Evolutionary conservation across 1,140 invertebrate genomes (phyloP), one percentile per base, ranked within the genome.

Genomic region (Drosophila subobscura): DNA sequence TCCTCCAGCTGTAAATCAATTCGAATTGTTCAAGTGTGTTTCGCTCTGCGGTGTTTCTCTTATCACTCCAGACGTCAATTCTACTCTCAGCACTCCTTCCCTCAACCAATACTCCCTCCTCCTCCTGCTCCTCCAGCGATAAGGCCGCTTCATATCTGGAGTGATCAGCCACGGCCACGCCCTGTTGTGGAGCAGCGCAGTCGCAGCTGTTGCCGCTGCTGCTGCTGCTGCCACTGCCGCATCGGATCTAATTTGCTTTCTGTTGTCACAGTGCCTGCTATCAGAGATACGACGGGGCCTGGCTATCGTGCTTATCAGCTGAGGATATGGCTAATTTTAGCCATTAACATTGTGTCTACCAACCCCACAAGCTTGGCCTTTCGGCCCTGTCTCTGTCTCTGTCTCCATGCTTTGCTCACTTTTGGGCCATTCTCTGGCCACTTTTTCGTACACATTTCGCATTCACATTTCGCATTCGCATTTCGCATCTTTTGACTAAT

Each of bases 1-100:
- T 47, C 33, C 33, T 59, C 44, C 49, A 25, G 45, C 29, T 45
- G 58, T 85, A 80, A 76, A 72, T 80, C 76, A 76, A 65, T 72
- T 67, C 71, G 64, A 75, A 12, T 37, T 37, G 4, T 12, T 3
- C 4, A 37, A 37, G 33, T 12, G 33, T 12, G 33, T 37, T 20
- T 20, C 33, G 49, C 33, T 44, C 5, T 65, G 40, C 20, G 33
- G 49, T 37, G 33, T 44, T 51, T 46, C 25, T 42, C 71, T 71
- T 72, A 74, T 54, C 58, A 29, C 6, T 22, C 23, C 14, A 66
- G 20, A 29, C 65, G 64, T 51, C 67, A 71, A 58, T 23, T 40
- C 2, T 27, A 5, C 23, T n/a, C 14, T 7, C 25, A 29, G 16
- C 16, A n/a, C n/a, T n/a, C n/a, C n/a, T n/a, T n/a, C n/a, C n/a